Percentiles rank a stretch among this genome's conserved stretches.
Evolutionary conservation across 1,140 invertebrate genomes (phyloP).

Genomic region (Drosophila burlai): DNA sequence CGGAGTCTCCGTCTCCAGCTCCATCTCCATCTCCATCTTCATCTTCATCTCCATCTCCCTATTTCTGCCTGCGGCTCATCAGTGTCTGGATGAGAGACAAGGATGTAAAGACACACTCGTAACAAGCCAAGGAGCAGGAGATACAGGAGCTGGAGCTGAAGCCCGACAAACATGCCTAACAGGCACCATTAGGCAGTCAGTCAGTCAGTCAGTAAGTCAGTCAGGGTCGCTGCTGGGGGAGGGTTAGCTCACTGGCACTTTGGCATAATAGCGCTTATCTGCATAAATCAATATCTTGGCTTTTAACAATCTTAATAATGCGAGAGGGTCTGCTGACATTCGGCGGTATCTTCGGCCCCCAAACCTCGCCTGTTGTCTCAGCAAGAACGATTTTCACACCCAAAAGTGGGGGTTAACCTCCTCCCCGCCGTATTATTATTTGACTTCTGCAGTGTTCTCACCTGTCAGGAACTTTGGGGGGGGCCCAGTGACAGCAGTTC

Average conservation of each 20-base stretch:
- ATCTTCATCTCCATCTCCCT: not conserved
- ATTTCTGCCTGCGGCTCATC: constrained; percentile 32
- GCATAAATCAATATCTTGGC: constrained; percentile 80
- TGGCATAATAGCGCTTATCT: constrained; percentile 77
- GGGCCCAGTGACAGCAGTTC: constrained; percentile 44
- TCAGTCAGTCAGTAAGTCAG: constrained; percentile 20
- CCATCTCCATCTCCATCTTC: no score
- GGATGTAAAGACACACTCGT: constrained; percentile 39
- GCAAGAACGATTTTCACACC: constrained; percentile 15
- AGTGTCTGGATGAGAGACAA: constrained; percentile 27
- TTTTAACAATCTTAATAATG: constrained; percentile 79
- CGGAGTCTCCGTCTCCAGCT: not conserved
- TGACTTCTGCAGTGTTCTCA: constrained; percentile 25
- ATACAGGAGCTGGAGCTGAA: constrained; percentile 2
- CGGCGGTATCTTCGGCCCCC: not conserved
- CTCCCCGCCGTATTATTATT: constrained; percentile 17
- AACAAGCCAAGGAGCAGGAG: no score
- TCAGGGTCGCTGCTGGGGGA: constrained; percentile 23
- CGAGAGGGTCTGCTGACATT: constrained; percentile 43
- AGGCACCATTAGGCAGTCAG: constrained; percentile 58
- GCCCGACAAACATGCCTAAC: constrained; percentile 53
- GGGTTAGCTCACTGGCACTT: constrained; percentile 66
- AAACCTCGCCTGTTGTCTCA: constrained; percentile 18
- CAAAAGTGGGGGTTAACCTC: not conserved
- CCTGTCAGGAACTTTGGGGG: constrained; percentile 40